A percentile compares a stretch with the other conserved stretches of the same genome.
Evolutionary conservation across 2,888 invertebrate genomes (phyloP).

Genomic region (Lissonota sp.): DNA sequence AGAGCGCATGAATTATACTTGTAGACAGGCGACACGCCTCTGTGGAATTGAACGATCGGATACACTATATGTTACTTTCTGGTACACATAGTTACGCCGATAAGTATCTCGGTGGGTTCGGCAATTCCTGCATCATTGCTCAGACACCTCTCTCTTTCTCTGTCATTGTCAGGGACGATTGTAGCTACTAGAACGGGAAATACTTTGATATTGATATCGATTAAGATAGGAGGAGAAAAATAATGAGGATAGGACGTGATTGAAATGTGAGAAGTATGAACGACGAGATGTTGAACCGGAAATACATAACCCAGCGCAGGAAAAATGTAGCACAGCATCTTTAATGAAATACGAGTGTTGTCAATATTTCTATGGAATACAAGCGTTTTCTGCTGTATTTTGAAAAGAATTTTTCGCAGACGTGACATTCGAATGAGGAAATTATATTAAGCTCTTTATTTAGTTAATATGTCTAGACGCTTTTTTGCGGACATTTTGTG

Average conservation of each 20-base stretch:
- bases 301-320: background rate
- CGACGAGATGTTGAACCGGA: constrained; percentile 21
- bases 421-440: too few relatives aligned
- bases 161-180: constrained; percentile 51
- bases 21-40: too few relatives aligned
- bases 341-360: background rate
- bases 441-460: too few relatives aligned
- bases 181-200: constrained; percentile 33
- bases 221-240: constrained; percentile 6
- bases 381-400: too few relatives aligned
- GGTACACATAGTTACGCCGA: background rate
- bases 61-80: too few relatives aligned
- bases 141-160: constrained; percentile 56
- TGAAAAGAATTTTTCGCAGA: too few relatives aligned
- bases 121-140: constrained; percentile 71
- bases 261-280: background rate
- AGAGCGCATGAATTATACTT: too few relatives aligned
- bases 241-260: background rate
- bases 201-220: constrained; percentile 39
- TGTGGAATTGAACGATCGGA: too few relatives aligned
- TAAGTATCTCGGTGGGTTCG: constrained; percentile 68
- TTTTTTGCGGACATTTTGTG: constrained; percentile 1
- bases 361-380: background rate
- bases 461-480: constrained; percentile 29
- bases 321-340: background rate